Base-by-base conservation (phyloP, 2,113 vertebrate genomes). In the Calyptomena viridis region DNA sequence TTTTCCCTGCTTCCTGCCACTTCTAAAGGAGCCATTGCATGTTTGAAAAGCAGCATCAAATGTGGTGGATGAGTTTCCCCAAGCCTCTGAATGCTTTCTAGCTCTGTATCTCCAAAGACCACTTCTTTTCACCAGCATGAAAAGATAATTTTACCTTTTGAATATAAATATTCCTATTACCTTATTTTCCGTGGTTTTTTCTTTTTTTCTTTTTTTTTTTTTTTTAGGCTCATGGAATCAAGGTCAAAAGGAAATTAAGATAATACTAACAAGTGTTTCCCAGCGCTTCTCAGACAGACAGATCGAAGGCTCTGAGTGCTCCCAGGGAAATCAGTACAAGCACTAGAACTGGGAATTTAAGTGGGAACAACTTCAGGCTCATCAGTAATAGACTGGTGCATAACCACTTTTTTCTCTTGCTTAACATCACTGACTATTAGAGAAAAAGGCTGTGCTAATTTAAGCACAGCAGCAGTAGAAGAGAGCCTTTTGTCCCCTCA, bases 41-140 rank as follows among this genome's bases (percentile, higher is more conserved):
- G 56, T 86, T 91, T 83, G 27, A 92, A 73, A 87, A 77, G 53
- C 68, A 85, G 90, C 71, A 92, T 96, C 93, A 97, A 92, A 96
- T 1, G 1, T 20, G 53, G 52, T 95, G 96, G 90, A 85, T 92
- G 95, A 91, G 69, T 87, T 91, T 90, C 94, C 91, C 59, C 59
- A 35, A 95, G 94, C 58, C 39, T 79, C 72, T 37, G 50, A 67
- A 73, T 33, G 35, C 40, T 49, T 96, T 87, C 77, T 89, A 78
- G 20, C 28, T 93, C 76, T 40, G 3, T 59, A 47, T 72, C 49
- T 49, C 20, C 49, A 28, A 7, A 68, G 21, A 79, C 30, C 52
- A 16, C 30, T 91, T 21, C 30, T 66, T 89, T 77, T 52, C 62
- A 25, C 30, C 14, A 52, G 24, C 1, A 0, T 16, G 33, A 21